Base-by-base conservation (phyloP, 2,797 vertebrate genomes). In the Rhinophrynus dorsalis region DNA sequence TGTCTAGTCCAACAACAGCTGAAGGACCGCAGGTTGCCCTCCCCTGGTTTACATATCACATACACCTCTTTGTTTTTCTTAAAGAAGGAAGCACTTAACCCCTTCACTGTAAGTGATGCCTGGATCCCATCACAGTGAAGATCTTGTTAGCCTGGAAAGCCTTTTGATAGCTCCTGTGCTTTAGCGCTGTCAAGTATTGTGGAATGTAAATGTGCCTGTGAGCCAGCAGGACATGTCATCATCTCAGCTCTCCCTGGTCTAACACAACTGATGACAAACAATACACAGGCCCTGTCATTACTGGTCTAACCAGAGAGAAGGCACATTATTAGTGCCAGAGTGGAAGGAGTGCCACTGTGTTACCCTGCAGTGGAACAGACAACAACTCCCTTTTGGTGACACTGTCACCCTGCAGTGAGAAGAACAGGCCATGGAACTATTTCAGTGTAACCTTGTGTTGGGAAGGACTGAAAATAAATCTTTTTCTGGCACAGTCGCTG, bases 121-220 rank as follows among this genome's bases (percentile, higher is more conserved):
- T 44, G 40, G 15, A 18, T 8, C 17, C 18, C 15, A 44, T 44
- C 40, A 44, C 40, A 44, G 6, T 44, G 40, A 44, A 20, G n/a
- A 40, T 12, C 12, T 40, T 15, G 15, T 42, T 44, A 2, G 40
- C 29, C 51, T 30, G 15, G 27, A 12, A 3, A 32, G 1, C 20
- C 54, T 20, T 17, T 10, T 24, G 20, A 9, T 11, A 13, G 18
- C 9, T n/a, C 2, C 54, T 23, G 29, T 4, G 18, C 32, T 37
- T 17, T 9, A 32, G 11, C 23, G 11, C 37, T 33, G 32, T 21
- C 5, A 20, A 5, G 24, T 18, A 44, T 37, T 15, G 15, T 27
- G 57, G 57, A 60, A 60, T 60, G 57, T 44, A 60, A 60, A 60
- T 60, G 37, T 44, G 26, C 12, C 21, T 29, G 8, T 27, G 15